Conservation (phyloP, 1,140 invertebrate species). For the Philopotamus ludificatus region DNA sequence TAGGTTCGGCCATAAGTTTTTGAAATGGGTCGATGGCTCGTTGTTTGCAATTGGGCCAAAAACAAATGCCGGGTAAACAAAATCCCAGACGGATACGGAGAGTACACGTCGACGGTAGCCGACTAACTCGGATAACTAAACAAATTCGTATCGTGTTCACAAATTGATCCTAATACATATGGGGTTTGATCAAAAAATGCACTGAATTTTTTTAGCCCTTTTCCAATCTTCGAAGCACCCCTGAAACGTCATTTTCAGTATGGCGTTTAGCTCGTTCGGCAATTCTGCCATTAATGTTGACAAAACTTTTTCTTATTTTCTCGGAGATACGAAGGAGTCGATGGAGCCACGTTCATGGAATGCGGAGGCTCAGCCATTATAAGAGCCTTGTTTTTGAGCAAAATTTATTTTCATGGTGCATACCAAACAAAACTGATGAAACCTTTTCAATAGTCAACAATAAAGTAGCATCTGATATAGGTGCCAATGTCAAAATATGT, state of each 20-base stretch:
- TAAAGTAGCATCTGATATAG: too few species aligned
- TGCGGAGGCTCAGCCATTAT: not conserved
- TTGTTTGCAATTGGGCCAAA: conserved; percentile 3
- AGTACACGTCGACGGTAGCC: conserved; percentile 6
- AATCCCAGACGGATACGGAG: not conserved
- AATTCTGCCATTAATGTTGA: not conserved
- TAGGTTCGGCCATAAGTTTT: not conserved
- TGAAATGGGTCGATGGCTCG: not conserved
- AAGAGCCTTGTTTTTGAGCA: not conserved
- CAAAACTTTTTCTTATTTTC: not conserved
- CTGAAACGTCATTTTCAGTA: too few species aligned
- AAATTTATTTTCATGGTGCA: not conserved
- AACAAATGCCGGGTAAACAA: conserved; percentile 16
- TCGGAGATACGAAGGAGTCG: not conserved
- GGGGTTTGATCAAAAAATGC: not conserved
- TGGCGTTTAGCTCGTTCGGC: not conserved
- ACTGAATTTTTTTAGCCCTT: not conserved
- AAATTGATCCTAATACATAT: not conserved
- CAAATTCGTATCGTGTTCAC: not conserved
- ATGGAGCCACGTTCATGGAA: not conserved
- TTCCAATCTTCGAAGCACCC: too few species aligned
- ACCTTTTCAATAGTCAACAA: too few species aligned
- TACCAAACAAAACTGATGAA: too few species aligned
- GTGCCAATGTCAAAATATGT: too few species aligned
- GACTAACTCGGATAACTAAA: conserved; percentile 9